Evolutionary conservation across 1,140 invertebrate genomes (phyloP).

Genomic region (Procambarus clarkii): DNA sequence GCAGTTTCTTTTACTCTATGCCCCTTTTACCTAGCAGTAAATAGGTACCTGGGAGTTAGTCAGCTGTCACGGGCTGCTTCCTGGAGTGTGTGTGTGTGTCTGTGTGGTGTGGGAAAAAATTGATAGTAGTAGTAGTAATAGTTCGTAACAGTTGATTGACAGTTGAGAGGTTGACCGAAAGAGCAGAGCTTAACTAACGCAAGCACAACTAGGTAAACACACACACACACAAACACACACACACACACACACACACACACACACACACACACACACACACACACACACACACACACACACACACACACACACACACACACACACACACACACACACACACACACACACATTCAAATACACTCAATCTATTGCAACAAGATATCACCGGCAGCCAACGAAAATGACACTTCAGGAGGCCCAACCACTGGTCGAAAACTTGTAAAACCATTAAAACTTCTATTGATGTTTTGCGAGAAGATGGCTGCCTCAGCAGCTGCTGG

Average conservation of each 20-base stretch:
- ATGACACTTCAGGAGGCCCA: background rate
- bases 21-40: too few relatives aligned
- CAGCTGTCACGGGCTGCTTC: too few relatives aligned
- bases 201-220: too few relatives aligned
- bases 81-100: too few relatives aligned
- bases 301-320: background rate
- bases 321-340: background rate
- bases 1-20: too few relatives aligned
- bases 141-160: too few relatives aligned
- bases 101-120: too few relatives aligned
- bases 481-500: background rate
- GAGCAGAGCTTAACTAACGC: too few relatives aligned
- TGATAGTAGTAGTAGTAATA: too few relatives aligned
- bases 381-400: background rate
- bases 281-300: background rate
- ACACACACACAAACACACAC: too few relatives aligned
- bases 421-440: background rate
- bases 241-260: background rate
- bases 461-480: background rate
- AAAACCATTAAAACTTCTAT: conserved; percentile 1
- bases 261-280: background rate
- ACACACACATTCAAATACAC: background rate
- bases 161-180: too few relatives aligned
- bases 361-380: background rate
- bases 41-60: too few relatives aligned